Evolutionary conservation across 2,797 vertebrate genomes (phyloP), one percentile per base, ranked within the genome.

Genomic region (Austrolebias charrua): DNA sequence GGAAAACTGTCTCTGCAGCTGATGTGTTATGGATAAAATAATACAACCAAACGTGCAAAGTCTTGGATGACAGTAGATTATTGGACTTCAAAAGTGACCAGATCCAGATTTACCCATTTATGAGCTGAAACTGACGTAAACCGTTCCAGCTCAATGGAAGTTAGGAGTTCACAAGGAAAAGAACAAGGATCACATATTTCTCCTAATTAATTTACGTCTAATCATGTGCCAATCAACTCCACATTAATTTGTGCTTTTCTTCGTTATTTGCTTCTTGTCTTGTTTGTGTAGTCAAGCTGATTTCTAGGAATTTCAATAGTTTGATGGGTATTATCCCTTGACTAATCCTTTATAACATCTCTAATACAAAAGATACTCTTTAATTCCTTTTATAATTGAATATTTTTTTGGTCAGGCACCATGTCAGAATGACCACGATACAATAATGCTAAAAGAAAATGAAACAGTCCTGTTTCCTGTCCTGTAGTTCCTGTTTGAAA

Each of bases 81-180:
- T 33, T 33, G 31, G 31, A 9, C 54, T 49, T 18, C 51, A 54
- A 49, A 24, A 24, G 24, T 29, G 61, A 63, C 51, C 58, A 20
- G 38, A 70, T 55, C 43, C 60, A 18, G 42, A 2, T 3, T 52
- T 63, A 11, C 1, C 38, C 15, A 2, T 52, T 18, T 1, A n/a
- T 61, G 66, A 43, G 63, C 58, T 63, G 64, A 73, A 66, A 69
- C 13, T 60, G 31, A 59, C 50, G 69, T 73, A 71, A 81, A 79
- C 54, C 70, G 66, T 73, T 74, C 57, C 67, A 57, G 60, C 62
- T 79, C 65, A 58, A 11, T 57, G 63, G 55, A 73, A 68, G 50
- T 70, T 71, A 43, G 74, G 79, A 80, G 77, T 78, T 73, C 40
- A 18, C 57, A 72, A 48, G 35, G 53, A 54, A 43, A 40, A 61